Percentiles rank a stretch among this genome's conserved stretches.
These are phyloP conservation scores for Struthidea cinerea DNA, from an alignment of 2,113 vertebrate genomes.

Conservation along the genomic window DNA sequence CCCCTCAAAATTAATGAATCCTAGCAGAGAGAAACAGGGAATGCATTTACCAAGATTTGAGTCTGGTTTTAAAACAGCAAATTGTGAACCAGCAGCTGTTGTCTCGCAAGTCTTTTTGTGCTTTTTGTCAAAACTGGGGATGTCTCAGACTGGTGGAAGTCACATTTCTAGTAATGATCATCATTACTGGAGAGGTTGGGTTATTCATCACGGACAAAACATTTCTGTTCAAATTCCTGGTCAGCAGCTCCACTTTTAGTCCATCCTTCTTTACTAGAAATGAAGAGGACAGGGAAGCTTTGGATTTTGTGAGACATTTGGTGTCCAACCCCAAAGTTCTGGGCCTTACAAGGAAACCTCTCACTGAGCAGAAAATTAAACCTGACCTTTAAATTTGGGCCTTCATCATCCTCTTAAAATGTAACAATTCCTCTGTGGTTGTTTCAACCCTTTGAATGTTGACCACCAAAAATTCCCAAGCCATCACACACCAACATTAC, in stretches of 20 bases:
- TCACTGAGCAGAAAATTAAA: not conserved
- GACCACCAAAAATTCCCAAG: not conserved
- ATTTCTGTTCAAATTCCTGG: not conserved
- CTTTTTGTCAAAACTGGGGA: not conserved
- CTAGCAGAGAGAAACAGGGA: not conserved
- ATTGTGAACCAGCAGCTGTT: not conserved
- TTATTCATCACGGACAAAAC: not conserved
- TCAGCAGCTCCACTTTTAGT: not conserved
- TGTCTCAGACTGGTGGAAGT: not conserved
- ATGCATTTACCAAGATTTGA: not conserved
- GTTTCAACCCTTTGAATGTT: not conserved
- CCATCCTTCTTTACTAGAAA: not conserved
- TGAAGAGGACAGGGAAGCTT: not conserved
- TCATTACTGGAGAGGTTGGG: not conserved
- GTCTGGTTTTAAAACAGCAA: not conserved
- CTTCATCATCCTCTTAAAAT: not conserved
- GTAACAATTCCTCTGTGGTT: not conserved
- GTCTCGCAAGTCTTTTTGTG: not conserved
- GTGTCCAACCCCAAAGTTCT: not conserved
- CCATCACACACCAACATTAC: rapidly evolving
- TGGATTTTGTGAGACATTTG: not conserved
- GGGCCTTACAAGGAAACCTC: not conserved
- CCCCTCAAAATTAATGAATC: not conserved
- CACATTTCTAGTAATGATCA: not conserved
- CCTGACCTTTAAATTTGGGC: not conserved